Evolutionary conservation across 1,140 invertebrate species (phyloP).

Genomic region (Oryzaephilus surinamensis): DNA sequence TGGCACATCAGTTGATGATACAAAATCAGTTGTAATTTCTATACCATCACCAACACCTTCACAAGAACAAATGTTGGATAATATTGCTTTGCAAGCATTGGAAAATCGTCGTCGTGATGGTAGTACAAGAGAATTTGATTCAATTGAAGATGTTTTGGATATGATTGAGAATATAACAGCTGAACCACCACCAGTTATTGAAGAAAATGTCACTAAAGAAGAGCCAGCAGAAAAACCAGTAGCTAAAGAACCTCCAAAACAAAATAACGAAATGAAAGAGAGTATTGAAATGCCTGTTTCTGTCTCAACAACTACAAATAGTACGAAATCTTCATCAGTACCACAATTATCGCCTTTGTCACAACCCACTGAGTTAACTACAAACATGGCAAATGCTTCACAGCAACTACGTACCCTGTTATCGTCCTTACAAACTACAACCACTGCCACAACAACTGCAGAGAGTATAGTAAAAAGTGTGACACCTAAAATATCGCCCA

Average conservation of each 20-base stretch:
- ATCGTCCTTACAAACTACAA: constrained; percentile 43
- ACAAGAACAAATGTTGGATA: constrained; percentile 48
- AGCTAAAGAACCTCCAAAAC: constrained; percentile 14
- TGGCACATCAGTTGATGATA: constrained; percentile 39
- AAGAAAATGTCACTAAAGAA: constrained; percentile 19
- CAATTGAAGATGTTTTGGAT: constrained; percentile 55
- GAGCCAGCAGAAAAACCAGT: too few species aligned
- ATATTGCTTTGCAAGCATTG: constrained; percentile 45
- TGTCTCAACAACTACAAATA: constrained; percentile 12
- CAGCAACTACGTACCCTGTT: constrained; percentile 54
- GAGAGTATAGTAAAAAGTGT: constrained; percentile 25
- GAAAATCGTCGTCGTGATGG: constrained; percentile 39
- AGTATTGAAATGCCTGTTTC: constrained; percentile 5
- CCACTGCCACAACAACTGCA: constrained; percentile 29
- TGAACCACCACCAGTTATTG: constrained; percentile 28
- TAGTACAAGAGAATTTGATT: constrained; percentile 42
- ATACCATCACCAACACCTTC: constrained; percentile 49
- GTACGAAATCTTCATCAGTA: constrained; percentile 40
- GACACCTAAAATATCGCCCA: constrained; percentile 14
- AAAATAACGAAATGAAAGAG: constrained; percentile 14
- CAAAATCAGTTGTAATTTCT: constrained; percentile 48
- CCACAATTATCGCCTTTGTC: constrained; percentile 58
- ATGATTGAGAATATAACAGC: constrained; percentile 55
- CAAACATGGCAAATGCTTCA: constrained; percentile 57
- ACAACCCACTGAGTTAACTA: constrained; percentile 56